Evolutionary conservation across 2,113 vertebrate species (phyloP), one percentile per base, ranked within the genome.

Genomic region (Catharus fuscescens): DNA sequence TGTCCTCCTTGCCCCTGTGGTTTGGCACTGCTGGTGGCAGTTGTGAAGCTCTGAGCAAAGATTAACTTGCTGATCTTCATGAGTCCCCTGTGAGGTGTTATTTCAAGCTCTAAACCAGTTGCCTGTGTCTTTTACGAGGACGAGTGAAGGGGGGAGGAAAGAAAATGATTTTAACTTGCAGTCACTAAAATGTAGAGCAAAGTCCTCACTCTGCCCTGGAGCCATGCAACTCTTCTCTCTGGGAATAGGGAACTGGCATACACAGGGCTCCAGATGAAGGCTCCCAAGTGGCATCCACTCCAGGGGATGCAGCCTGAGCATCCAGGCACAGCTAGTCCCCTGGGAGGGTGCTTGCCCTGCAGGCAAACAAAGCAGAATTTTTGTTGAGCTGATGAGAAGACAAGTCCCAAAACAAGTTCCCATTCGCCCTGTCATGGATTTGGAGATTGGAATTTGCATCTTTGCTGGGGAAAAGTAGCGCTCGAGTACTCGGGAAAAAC

Each of bases 71-170:
- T 85, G 84, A 88, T 96, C 67, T 91, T 86, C 86, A 64, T 0
- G 7, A 53, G 56, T 97, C 95, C 88, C 96, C 72, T 88, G 93
- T 90, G 95, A 79, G 77, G 69, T 94, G 95, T 96, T 97, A 96
- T 95, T 96, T 96, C 90, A 93, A 90, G 80, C 90, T 96, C 67
- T 96, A 95, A 94, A 95, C 80, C 90, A 95, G 93, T 94, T 95
- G 93, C 69, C 82, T 86, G 70, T 87, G 86, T 91, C 88, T 96
- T 96, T 95, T 90, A 88, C 52, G 77, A 97, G 95, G 88, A 94
- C 28, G 2, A 93, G 44, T 40, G 74, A 77, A 90, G 32, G 44
- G 36, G 26, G 60, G 72, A 60, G 88, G 80, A 73, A 94, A 61
- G 48, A 83, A 78, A 94, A 88, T 4, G 2, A 93, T 54, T 93